phyloP scores from a whole-genome alignment of 2,113 vertebrate species.

The Orthonyx spaldingii region DNA sequence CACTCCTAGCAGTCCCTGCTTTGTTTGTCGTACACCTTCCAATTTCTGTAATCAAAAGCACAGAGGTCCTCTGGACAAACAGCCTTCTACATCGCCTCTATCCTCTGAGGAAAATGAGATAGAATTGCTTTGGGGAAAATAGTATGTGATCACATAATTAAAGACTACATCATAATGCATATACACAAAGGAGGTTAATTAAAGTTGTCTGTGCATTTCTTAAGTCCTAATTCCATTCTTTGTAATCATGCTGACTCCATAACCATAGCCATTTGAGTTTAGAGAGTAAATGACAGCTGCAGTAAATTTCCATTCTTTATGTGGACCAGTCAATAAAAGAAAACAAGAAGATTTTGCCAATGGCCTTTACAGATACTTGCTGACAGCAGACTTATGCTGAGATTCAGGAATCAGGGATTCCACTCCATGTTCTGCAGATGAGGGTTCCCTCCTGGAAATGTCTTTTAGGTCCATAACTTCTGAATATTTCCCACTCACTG shows the following conservation, averaged over 20 bases:
- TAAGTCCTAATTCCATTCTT: constrained; percentile 49
- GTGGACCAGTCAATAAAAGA: not conserved
- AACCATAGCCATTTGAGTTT: constrained; percentile 15
- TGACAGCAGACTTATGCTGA: not conserved
- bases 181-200: constrained; percentile 57
- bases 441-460: not conserved
- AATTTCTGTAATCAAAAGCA: not conserved
- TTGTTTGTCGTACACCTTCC: rapidly evolving
- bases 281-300: not conserved
- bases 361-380: not conserved
- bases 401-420: not conserved
- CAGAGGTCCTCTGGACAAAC: not conserved
- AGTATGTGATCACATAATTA: constrained; percentile 53
- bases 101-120: constrained; percentile 25
- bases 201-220: constrained; percentile 57
- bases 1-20: not conserved
- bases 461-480: not conserved
- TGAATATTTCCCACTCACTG: not conserved
- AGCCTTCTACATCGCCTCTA: not conserved
- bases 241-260: constrained; percentile 42
- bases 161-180: constrained; percentile 48
- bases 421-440: not conserved
- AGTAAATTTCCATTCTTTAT: constrained; percentile 24
- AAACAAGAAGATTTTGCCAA: not conserved
- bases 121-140: constrained; percentile 21